Base-by-base conservation (phyloP, 2,113 vertebrate species). In the Psettodes erumei region DNA sequence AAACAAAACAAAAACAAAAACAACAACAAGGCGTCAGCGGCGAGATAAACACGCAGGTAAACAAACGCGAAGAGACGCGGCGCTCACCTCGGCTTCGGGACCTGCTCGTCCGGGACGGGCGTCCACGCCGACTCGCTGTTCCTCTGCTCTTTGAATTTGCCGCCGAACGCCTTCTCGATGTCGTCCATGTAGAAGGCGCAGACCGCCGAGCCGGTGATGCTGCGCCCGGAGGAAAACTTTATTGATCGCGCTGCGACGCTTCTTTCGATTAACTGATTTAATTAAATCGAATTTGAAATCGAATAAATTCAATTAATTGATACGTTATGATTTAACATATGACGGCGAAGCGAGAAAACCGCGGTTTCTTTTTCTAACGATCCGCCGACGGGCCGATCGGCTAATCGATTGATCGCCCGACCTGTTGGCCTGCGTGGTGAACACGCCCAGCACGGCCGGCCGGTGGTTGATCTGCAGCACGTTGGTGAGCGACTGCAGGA, bases 161-260 rank as follows among this genome's bases (percentile, higher is more conserved):
- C 96, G 5, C 92, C 89, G 68, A 99, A 99, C 0, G 94, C 95
- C n/a, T 75, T 94, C 69, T 97, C 96, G 8, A 99, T 92, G n/a
- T 98, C 98, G 0, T 96, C 97, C 96, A 99, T 96, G 92, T 97
- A 97, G 92, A 98, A 99, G 18, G 96, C 95, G 1, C 98, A 99
- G 73, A 99, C 96, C 0, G 97, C 97, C 0, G 98, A 99, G 50
- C 98, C 98, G 0, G 97, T 97, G 91, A 99, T 99, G 89, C 98
- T 99, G 91, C 0, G n/a, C n/a, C n/a, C n/a, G n/a, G n/a, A n/a
- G n/a, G n/a, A n/a, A n/a, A n/a, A n/a, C n/a, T n/a, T n/a, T n/a
- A n/a, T n/a, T n/a, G n/a, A n/a, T n/a, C n/a, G n/a, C n/a, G n/a
- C n/a, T n/a, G n/a, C n/a, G n/a, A n/a, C n/a, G n/a, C n/a, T n/a